Percentiles rank a stretch among this genome's conserved stretches.
phyloP scores from a whole-genome alignment of 2,888 invertebrate genomes.

The Ephialtes manifestator region DNA sequence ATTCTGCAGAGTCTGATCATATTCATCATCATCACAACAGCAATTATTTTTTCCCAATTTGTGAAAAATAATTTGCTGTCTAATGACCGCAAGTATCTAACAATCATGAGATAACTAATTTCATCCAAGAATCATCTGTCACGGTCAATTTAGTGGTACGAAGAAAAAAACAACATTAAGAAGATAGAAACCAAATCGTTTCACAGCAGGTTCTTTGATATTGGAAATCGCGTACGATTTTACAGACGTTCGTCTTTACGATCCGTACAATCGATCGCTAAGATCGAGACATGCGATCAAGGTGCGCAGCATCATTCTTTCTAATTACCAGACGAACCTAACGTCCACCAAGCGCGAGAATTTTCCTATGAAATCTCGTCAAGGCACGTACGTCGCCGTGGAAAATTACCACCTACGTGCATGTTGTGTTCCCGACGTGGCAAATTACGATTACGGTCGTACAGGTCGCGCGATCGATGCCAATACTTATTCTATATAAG shows the following conservation, averaged over 20 bases:
- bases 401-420: constrained; percentile 70
- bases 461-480: constrained; percentile 53
- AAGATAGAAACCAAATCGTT: background rate
- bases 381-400: constrained; percentile 67
- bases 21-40: background rate
- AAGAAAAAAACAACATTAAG: background rate
- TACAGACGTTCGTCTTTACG: background rate
- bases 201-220: background rate
- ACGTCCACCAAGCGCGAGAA: constrained; percentile 47
- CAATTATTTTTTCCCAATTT: background rate
- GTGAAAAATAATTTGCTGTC: background rate
- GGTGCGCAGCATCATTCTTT: constrained; percentile 51
- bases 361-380: constrained; percentile 58
- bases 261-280: constrained; percentile 19
- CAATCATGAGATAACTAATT: background rate
- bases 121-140: background rate
- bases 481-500: constrained; percentile 54
- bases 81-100: background rate
- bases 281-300: constrained; percentile 20
- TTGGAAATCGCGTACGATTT: constrained; percentile 7
- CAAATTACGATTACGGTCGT: constrained; percentile 68
- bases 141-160: background rate
- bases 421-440: constrained; percentile 61
- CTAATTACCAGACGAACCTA: constrained; percentile 46
- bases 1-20: background rate